phyloP scores from a whole-genome alignment of 2,797 vertebrate genomes.

The Propithecus deckenii region DNA sequence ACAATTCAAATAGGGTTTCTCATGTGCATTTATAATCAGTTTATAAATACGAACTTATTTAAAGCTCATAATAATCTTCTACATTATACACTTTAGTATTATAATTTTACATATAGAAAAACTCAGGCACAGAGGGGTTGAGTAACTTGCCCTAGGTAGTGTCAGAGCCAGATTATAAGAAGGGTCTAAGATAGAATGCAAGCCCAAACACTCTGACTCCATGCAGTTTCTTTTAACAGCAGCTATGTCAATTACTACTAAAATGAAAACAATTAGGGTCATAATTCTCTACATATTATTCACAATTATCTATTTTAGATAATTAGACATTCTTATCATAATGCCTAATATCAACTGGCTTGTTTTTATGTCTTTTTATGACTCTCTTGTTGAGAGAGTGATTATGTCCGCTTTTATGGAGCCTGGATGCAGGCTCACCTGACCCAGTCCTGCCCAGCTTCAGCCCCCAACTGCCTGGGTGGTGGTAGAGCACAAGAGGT shows the following conservation, averaged over 20 bases:
- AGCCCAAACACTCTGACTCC: neutral
- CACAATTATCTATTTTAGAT: neutral
- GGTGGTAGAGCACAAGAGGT: neutral
- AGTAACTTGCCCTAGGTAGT: neutral
- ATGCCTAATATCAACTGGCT: neutral
- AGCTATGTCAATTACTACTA: neutral
- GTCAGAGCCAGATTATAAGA: neutral
- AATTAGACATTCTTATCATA: neutral
- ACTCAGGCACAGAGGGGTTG: neutral
- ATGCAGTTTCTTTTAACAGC: neutral
- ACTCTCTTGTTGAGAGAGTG: neutral
- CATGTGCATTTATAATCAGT: neutral
- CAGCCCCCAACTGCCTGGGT: neutral
- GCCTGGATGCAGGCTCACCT: neutral
- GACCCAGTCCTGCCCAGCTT: neutral
- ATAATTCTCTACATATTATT: neutral
- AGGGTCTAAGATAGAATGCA: neutral
- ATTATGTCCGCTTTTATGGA: neutral
- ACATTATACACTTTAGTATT: neutral
- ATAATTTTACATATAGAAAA: neutral
- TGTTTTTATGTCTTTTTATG: neutral
- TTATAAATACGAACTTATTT: neutral
- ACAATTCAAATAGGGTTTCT: neutral
- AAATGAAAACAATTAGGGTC: neutral
- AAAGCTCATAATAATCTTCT: neutral